These are phyloP conservation scores for Xenus cinereus DNA, from an alignment of 2,113 vertebrate species.

Conservation along the genomic window DNA sequence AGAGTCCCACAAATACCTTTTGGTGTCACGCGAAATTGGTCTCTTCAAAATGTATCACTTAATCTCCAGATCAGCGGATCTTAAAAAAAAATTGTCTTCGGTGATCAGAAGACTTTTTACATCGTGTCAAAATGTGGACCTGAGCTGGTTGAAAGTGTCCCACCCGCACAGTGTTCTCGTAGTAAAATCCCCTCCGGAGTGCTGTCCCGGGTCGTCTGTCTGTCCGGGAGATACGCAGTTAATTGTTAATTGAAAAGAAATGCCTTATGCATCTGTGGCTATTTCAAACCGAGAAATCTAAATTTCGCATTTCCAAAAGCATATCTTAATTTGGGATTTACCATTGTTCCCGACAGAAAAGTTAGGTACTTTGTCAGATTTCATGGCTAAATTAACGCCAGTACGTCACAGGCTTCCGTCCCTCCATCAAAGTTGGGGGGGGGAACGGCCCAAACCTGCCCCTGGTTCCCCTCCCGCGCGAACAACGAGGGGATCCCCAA, in stretches of 20 bases:
- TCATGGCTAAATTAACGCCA: not conserved
- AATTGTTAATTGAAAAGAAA: not conserved
- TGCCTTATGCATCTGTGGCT: not conserved
- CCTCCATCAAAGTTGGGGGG: not conserved
- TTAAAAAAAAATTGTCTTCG: not conserved
- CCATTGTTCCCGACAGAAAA: not conserved
- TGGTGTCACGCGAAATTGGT: not conserved
- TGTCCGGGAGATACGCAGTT: not conserved
- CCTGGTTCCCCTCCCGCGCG: not conserved
- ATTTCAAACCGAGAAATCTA: not conserved
- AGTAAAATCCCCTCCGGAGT: not conserved
- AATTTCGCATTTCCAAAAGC: not conserved
- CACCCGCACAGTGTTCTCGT: not conserved
- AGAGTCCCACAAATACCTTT: slow-evolving; percentile 48
- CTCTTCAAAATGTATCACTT: not conserved
- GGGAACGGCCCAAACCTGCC: not conserved
- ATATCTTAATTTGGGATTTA: not conserved
- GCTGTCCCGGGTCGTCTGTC: not conserved
- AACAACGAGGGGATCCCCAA: not conserved
- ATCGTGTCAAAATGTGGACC: not conserved
- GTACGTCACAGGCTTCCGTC: not conserved
- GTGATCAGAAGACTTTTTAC: not conserved
- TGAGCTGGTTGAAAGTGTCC: slow-evolving; percentile 10
- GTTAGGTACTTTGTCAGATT: not conserved
- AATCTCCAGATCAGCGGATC: not conserved